phyloP scores from a whole-genome alignment of 2,888 invertebrate genomes.

The Hymenopus coronatus region DNA sequence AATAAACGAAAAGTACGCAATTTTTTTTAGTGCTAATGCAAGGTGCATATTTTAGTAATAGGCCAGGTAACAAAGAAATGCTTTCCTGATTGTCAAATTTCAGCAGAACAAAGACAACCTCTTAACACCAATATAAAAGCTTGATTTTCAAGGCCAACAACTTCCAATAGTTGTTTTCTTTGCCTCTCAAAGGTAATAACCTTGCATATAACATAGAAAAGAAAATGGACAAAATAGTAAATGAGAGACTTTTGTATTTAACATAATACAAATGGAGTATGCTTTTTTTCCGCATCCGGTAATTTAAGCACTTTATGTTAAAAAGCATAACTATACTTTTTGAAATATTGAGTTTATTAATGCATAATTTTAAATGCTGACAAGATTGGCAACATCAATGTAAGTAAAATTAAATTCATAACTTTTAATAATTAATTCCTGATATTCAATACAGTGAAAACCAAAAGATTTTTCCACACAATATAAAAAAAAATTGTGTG shows the following conservation, averaged over 20 bases:
- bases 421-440: too few species aligned
- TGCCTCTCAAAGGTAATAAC: not conserved
- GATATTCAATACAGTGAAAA: too few species aligned
- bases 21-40: too few species aligned
- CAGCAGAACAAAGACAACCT: not conserved
- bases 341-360: too few species aligned
- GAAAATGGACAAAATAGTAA: not conserved
- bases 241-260: not conserved
- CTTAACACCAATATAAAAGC: not conserved
- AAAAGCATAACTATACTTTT: too few species aligned
- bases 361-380: too few species aligned
- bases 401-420: too few species aligned
- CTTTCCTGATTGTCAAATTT: not conserved
- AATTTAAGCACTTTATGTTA: not conserved
- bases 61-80: not conserved
- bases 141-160: not conserved
- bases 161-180: not conserved
- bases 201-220: not conserved
- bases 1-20: too few species aligned
- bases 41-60: too few species aligned
- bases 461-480: too few species aligned
- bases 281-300: not conserved
- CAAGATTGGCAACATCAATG: too few species aligned
- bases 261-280: not conserved
- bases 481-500: too few species aligned